Base-by-base conservation (phyloP, 2,888 invertebrate species). In the Plagodis dolabraria region DNA sequence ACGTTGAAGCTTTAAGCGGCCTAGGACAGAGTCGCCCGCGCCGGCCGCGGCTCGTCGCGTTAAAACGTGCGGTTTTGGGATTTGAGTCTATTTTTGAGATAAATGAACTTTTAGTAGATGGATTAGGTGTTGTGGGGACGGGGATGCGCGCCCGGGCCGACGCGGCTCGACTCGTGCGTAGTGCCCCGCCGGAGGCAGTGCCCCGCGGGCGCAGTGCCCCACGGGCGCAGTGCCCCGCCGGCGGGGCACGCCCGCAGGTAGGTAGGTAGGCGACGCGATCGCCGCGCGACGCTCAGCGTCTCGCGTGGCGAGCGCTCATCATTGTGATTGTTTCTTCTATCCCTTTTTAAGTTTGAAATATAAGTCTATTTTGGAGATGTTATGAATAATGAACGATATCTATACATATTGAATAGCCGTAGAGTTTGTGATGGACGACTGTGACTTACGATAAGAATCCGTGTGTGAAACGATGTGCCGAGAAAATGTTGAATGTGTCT, bases 1-100 rank as follows among this genome's bases (percentile, higher is more conserved):
- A 74, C 60, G 69, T 22, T 70, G 61, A 77, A 82, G 83, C 82
- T 81, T 82, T 80, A 82, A 81, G 69, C 70, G 77, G 73, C 71
- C 76, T 68, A 69, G 64, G 48, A 63, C 64, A 56, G 45, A 43
- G 44, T 38, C 51, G 49, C 47, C 56, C 57, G 34, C 34, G 33
- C 40, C 48, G 49, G 22, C 10, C 49, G 57, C 61, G 43, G 48
- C 40, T 22, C 47, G 12, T 47, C 54, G 54, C 71, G 74, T 70
- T 47, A 49, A 52, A 48, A 60, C 48, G 34, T 35, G 9, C 35
- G 45, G 33, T 10, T 12, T 22, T 10, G 45, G 7, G 53, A 10
- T 7, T 22, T 11, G 8, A 22, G 9, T 55, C 44, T 55, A 60
- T 60, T 60, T 56, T 56, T 56, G 52, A 48, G 52, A 56, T 38